Evolutionary conservation across 2,888 invertebrate genomes (phyloP).

Genomic region (Nipponacmea schrenckii): DNA sequence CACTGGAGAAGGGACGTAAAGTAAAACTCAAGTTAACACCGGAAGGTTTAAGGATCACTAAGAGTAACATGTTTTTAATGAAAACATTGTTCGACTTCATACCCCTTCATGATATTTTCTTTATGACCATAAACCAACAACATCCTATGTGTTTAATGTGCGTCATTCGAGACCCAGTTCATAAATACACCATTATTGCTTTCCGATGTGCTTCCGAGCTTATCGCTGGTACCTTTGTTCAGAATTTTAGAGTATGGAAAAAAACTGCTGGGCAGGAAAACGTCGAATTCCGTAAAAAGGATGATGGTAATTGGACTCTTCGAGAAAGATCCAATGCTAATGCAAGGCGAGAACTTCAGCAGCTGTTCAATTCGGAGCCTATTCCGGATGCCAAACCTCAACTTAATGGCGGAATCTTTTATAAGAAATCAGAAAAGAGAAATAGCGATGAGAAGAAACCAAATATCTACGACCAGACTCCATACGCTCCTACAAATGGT

Average conservation of each 20-base stretch:
- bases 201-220: slow-evolving; percentile 39
- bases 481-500: slow-evolving; percentile 7
- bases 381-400: slow-evolving; percentile 10
- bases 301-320: slow-evolving; percentile 57
- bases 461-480: slow-evolving; percentile 13
- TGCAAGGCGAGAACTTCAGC: slow-evolving; percentile 10
- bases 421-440: neutral
- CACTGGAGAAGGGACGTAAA: slow-evolving; percentile 42
- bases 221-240: slow-evolving; percentile 42
- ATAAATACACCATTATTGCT: slow-evolving; percentile 43
- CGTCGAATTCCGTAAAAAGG: slow-evolving; percentile 34
- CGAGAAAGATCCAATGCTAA: slow-evolving; percentile 21
- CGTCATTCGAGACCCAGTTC: slow-evolving; percentile 35
- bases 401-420: slow-evolving; percentile 16
- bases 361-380: slow-evolving; percentile 11
- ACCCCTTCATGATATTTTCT: slow-evolving; percentile 38
- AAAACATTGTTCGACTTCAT: slow-evolving; percentile 36
- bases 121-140: slow-evolving; percentile 44
- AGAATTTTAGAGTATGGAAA: slow-evolving; percentile 33
- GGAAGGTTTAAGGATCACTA: slow-evolving; percentile 40
- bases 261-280: slow-evolving; percentile 17
- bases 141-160: slow-evolving; percentile 43
- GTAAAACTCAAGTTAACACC: slow-evolving; percentile 40
- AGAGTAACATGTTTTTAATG: slow-evolving; percentile 31
- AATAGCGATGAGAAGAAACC: neutral